phyloP scores from a whole-genome alignment of 2,888 invertebrate species.

The Pocota personata region DNA sequence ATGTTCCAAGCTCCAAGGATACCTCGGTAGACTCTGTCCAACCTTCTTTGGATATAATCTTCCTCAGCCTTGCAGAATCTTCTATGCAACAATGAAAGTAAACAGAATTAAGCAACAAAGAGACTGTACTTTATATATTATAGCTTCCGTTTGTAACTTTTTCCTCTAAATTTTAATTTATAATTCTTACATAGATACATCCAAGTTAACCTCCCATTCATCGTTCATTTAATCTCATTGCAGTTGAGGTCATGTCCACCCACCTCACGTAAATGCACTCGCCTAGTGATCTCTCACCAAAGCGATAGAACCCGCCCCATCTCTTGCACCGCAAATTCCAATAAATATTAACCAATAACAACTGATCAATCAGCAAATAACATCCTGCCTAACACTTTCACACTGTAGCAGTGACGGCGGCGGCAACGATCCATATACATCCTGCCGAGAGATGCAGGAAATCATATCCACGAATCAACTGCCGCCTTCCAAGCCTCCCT shows the following conservation, averaged over 20 bases:
- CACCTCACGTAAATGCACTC: constrained; percentile 58
- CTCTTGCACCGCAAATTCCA: constrained; percentile 22
- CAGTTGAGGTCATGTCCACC: constrained; percentile 54
- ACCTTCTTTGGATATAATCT: too few species aligned
- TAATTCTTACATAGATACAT: not conserved
- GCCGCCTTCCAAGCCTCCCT: constrained; percentile 8
- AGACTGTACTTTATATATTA: too few species aligned
- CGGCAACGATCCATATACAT: constrained; percentile 23
- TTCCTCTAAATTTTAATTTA: not conserved
- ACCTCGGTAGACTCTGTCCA: too few species aligned
- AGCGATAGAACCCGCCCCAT: not conserved
- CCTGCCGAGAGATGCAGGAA: constrained; percentile 15
- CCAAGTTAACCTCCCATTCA: not conserved
- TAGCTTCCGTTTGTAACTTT: not conserved
- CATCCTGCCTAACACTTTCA: constrained; percentile 70
- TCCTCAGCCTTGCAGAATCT: too few species aligned
- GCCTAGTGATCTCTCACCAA: constrained; percentile 37
- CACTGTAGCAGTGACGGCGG: constrained; percentile 18
- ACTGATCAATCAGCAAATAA: constrained; percentile 73
- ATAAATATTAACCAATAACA: constrained; percentile 66
- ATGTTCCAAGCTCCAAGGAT: too few species aligned
- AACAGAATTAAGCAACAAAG: too few species aligned
- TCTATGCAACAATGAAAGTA: too few species aligned
- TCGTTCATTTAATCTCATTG: constrained; percentile 41
- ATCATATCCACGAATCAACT: constrained; percentile 65